Base-by-base conservation (phyloP, 2,888 invertebrate species). In the Brachynemurus nebulosus region DNA sequence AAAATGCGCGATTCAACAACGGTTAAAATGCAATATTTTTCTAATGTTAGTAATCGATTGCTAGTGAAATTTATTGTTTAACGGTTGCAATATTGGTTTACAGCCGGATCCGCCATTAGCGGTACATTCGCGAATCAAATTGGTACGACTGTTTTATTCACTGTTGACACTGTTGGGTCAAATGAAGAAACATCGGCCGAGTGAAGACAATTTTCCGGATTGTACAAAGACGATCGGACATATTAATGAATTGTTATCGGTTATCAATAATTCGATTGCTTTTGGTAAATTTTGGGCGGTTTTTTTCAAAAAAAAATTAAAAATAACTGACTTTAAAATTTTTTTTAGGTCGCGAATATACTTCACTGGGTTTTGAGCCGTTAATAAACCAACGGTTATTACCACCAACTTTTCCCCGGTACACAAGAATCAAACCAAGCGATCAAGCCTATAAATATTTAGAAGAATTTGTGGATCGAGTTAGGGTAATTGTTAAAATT, bases 341-440 rank as follows among this genome's bases (percentile, higher is more conserved):
- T 6, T 14, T 37, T 17, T 14, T n/a, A 37, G 37, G 37, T 37
- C 18, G 18, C 18, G 9, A 17, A 6, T 18, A 37, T 37, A 19
- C 37, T 4, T 9, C 19, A n/a, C 80, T 89, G 73, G 96, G 96
- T 1, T 97, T 97, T 66, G 93, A 96, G 59, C 92, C 95, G 3
- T 80, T 92, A 64, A 85, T 95, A 36, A 97, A 97, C 68, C 95
- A 95, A 65, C 77, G 93, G 35, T 71, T 95, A 40, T 70, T 97
- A 44, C 97, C 97, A n/a, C 95, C 97, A 0, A 95, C 97, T 14
- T 98, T 97, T 70, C 97, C 97, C 0, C 78, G 97, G 16, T 95
- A 92, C 64, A 91, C 93, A 0, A 85, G 89, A 65, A 91, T 96
- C 57, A 86, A 86, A 54, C 80, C 81, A 37, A 69, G 81, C 51